Percentiles rank a stretch among this genome's conserved stretches.
phyloP scores from a whole-genome alignment of 2,113 vertebrate genomes.

The Pteronura brasiliensis region DNA sequence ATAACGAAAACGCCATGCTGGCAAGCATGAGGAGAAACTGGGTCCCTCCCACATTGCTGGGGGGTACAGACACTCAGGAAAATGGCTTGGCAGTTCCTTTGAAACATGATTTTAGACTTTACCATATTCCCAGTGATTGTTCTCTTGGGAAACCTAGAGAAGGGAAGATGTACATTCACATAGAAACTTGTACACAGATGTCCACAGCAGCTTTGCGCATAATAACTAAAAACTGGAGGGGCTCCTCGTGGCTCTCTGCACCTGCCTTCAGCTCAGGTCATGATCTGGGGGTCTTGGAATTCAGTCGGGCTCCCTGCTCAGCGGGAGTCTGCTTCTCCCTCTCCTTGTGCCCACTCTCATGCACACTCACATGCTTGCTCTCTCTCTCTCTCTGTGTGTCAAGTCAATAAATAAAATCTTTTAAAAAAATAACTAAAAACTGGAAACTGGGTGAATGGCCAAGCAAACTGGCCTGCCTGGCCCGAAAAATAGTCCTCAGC shows the following conservation, averaged over 20 bases:
- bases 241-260: not conserved
- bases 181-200: not conserved
- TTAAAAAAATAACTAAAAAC: not conserved
- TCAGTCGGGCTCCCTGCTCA: not conserved
- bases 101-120: not conserved
- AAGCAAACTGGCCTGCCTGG: not conserved
- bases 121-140: not conserved
- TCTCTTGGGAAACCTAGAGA: not conserved
- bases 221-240: not conserved
- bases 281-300: not conserved
- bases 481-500: not conserved
- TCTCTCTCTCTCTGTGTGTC: not conserved
- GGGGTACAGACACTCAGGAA: not conserved
- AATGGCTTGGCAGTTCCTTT: not conserved
- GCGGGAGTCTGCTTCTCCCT: not conserved
- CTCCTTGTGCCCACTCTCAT: not conserved
- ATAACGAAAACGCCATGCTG: not conserved
- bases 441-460: not conserved
- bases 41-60: accelerated
- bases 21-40: not conserved
- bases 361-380: not conserved
- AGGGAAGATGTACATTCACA: not conserved
- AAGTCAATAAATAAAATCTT: not conserved
- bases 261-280: not conserved
- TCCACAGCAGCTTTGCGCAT: not conserved